Evolutionary conservation across 2,113 vertebrate species (phyloP).

Genomic region (Rhinopomastus cyanomelas): DNA sequence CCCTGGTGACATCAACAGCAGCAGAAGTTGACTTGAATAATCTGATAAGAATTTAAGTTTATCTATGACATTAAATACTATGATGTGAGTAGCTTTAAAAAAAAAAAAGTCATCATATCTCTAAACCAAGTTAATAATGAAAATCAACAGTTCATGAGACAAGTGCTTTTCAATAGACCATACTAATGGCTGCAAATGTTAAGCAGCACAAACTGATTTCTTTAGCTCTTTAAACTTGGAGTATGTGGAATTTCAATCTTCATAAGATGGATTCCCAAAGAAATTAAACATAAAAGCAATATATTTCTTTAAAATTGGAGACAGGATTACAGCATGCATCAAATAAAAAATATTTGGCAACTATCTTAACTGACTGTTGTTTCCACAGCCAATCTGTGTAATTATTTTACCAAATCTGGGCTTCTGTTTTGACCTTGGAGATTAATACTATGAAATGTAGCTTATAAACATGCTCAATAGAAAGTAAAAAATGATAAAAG

Average conservation of each 20-base stretch:
- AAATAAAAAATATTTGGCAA: conserved; percentile 42
- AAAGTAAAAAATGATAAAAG: conserved; percentile 4
- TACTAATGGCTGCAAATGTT: not conserved
- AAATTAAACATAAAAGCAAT: conserved; percentile 9
- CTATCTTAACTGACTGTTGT: not conserved
- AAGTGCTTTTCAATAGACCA: not conserved
- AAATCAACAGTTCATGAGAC: not conserved
- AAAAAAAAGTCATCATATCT: not conserved
- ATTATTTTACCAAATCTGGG: conserved; percentile 28
- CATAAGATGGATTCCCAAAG: not conserved
- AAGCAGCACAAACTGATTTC: not conserved
- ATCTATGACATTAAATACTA: not conserved
- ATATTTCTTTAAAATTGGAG: conserved; percentile 27
- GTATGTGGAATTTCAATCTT: conserved; percentile 21
- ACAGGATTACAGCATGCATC: not conserved
- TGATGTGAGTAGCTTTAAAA: too few species aligned
- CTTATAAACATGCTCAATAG: not conserved
- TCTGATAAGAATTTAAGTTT: not conserved
- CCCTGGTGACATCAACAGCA: not conserved
- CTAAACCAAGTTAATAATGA: not conserved
- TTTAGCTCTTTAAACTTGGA: not conserved
- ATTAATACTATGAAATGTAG: conserved; percentile 12
- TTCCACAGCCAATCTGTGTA: conserved; percentile 2
- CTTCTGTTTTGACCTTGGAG: conserved; percentile 32
- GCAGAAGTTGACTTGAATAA: not conserved